These are phyloP conservation scores for Ypsolopha sequella DNA, from an alignment of 2,888 invertebrate species.

Conservation along the genomic window DNA sequence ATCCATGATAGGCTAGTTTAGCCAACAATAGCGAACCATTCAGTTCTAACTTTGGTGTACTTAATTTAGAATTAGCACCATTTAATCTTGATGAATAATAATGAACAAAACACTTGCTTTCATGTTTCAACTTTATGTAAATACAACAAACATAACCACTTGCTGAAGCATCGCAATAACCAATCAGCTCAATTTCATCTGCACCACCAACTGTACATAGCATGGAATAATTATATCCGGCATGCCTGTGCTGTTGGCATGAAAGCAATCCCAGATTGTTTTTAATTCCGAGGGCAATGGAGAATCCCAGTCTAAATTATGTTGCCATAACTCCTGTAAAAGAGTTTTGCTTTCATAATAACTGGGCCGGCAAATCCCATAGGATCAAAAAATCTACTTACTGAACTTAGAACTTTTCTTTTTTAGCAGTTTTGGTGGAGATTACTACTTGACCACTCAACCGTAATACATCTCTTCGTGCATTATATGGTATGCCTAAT, in stretches of 20 bases:
- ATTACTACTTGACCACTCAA: constrained; percentile 1
- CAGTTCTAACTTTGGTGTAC: constrained; percentile 1
- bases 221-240: background rate
- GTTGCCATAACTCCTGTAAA: constrained; percentile 6
- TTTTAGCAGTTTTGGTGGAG: background rate
- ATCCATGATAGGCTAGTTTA: background rate
- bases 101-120: background rate
- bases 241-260: background rate
- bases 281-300: background rate
- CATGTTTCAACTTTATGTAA: background rate
- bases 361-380: constrained; percentile 7
- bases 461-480: constrained; percentile 2
- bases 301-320: background rate
- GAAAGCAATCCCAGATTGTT: background rate
- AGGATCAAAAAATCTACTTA: constrained; percentile 8
- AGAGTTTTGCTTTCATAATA: constrained; percentile 1
- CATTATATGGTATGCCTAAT: constrained; percentile 6
- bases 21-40: background rate
- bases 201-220: background rate
- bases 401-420: constrained; percentile 6
- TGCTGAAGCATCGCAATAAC: constrained; percentile 1
- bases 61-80: constrained; percentile 2
- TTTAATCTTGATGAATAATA: background rate
- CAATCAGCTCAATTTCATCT: background rate
- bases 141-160: constrained; percentile 3